Base-by-base conservation (phyloP, 2,113 vertebrate species). In the Heliornis fulica region DNA sequence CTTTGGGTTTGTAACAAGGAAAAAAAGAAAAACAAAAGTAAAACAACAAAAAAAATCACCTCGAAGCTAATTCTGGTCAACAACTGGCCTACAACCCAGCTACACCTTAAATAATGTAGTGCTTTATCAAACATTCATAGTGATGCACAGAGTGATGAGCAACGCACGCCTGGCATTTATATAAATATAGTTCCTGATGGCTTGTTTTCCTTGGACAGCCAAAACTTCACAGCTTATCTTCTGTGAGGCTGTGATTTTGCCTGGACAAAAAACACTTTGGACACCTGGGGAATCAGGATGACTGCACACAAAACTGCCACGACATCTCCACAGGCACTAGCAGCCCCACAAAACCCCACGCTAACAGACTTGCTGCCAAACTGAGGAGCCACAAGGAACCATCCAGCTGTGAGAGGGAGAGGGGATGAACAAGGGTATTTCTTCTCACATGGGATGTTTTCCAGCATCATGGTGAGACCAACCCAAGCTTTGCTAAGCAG, bases 91-190 rank as follows among this genome's bases (percentile, higher is more conserved):
- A 71, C 57, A 71, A 80, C 22, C 50, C 83, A 93, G 95, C 89
- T 97, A 89, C 1, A 14, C 86, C 90, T 93, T 98, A 97, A 98
- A 98, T 98, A 98, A 98, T 96, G 96, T 54, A 98, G 94, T 60
- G 83, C 77, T 94, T 97, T 96, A 98, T 98, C 97, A 98, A 98
- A 98, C 93, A 98, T 98, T 98, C 93, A 98, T 97, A 87, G 96
- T 68, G 93, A 95, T 97, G 96, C 97, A 97, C 87, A 85, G 85
- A 95, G 94, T 93, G 90, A 97, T 74, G 84, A 96, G 93, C 88
- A 93, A 93, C 19, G 16, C 9, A 13, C 9, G 46, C 66, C 88
- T 89, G 43, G 87, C 94, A 83, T 94, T 96, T 96, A 97, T 97
- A 97, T 91, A 97, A 97, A 97, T 96, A 97, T 90, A 97, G 89